Evolutionary conservation across 2,888 invertebrate species (phyloP).

Genomic region (Heliconius cydno): DNA sequence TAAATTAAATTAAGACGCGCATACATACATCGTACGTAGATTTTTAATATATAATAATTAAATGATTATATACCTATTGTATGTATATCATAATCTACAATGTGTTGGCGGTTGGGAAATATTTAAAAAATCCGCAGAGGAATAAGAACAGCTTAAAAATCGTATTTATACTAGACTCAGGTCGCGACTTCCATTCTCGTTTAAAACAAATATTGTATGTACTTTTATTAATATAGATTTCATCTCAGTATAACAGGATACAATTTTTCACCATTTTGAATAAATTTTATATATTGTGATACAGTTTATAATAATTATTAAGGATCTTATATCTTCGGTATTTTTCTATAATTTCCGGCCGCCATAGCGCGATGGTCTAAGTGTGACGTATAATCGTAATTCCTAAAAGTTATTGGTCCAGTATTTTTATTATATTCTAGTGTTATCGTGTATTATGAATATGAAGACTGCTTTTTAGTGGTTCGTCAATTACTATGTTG

Average conservation of each 20-base stretch:
- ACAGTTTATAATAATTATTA: slow-evolving; percentile 7
- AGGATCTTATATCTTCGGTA: background rate
- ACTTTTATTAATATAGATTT: background rate
- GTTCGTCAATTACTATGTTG: slow-evolving; percentile 74
- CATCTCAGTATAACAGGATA: background rate
- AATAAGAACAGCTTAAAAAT: background rate
- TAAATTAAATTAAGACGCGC: background rate
- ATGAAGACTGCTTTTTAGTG: slow-evolving; percentile 79
- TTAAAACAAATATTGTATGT: background rate
- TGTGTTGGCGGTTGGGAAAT: slow-evolving; percentile 12
- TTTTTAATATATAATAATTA: slow-evolving; percentile 13
- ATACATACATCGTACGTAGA: slow-evolving; percentile 26
- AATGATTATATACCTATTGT: slow-evolving; percentile 12
- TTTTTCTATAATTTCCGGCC: slow-evolving; percentile 16
- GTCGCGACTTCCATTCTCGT: background rate
- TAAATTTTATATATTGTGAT: slow-evolving; percentile 17
- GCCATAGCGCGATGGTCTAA: slow-evolving; percentile 28
- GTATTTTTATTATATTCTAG: slow-evolving; percentile 75
- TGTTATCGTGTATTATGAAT: slow-evolving; percentile 62
- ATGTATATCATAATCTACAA: slow-evolving; percentile 5
- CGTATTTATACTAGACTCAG: background rate
- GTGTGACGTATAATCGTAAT: slow-evolving; percentile 55
- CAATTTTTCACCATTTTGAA: background rate
- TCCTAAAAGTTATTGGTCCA: slow-evolving; percentile 81
- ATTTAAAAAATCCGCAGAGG: background rate